Conservation (phyloP, 1,140 invertebrate genomes). For the Drosophila bipectinata region DNA sequence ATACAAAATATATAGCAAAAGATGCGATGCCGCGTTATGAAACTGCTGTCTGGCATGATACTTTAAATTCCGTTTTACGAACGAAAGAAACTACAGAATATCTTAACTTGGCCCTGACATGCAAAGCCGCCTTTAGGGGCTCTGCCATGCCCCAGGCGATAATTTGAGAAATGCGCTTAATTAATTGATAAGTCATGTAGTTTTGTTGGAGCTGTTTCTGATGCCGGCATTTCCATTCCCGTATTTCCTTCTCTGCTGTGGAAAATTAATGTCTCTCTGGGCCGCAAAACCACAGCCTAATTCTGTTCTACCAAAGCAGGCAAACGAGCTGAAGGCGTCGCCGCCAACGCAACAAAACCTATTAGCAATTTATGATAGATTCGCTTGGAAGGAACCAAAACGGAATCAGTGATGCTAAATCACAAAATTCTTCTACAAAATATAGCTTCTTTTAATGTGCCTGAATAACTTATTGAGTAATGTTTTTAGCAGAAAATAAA, state of each 20-base stretch:
- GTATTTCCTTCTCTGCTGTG: slow-evolving; percentile 2
- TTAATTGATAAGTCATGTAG: slow-evolving; percentile 76
- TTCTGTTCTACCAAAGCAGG: slow-evolving; percentile 58
- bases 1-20: slow-evolving; percentile 2
- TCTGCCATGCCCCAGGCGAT: slow-evolving; percentile 49
- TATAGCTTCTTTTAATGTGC: too few relatives aligned
- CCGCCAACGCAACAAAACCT: slow-evolving; percentile 60
- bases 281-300: slow-evolving; percentile 57
- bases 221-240: neutral
- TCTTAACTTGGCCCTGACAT: slow-evolving; percentile 64
- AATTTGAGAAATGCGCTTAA: slow-evolving; percentile 77
- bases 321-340: slow-evolving; percentile 54
- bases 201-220: slow-evolving; percentile 25
- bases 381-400: slow-evolving; percentile 5
- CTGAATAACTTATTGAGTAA: too few relatives aligned
- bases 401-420: slow-evolving; percentile 14
- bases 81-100: slow-evolving; percentile 13
- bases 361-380: slow-evolving; percentile 71
- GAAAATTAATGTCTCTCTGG: slow-evolving; percentile 67
- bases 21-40: slow-evolving; percentile 50
- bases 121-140: slow-evolving; percentile 36
- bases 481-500: too few relatives aligned
- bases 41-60: slow-evolving; percentile 50
- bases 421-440: neutral
- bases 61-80: slow-evolving; percentile 48